A percentile compares a stretch with the other conserved stretches of the same genome.
phyloP scores from a whole-genome alignment of 2,888 invertebrate genomes.

The Galeopsomyia nigrocyanea region DNA sequence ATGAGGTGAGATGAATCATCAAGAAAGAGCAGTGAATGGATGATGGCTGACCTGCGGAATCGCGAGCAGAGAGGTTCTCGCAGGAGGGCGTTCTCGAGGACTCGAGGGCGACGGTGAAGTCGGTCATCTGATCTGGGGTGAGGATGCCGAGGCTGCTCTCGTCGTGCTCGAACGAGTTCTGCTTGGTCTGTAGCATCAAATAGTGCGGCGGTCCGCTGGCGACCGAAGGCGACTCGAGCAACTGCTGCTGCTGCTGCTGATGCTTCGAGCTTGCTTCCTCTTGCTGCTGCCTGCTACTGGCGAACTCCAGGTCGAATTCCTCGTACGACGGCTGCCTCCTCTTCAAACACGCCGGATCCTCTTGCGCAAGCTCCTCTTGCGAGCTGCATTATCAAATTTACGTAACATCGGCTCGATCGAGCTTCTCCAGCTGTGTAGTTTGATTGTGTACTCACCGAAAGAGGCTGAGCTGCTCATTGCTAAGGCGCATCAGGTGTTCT shows the following conservation, averaged over 20 bases:
- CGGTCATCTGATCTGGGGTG: conserved; percentile 89
- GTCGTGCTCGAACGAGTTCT: conserved; percentile 84
- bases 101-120: conserved; percentile 75
- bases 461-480: conserved; percentile 57
- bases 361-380: conserved; percentile 35
- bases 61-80: conserved; percentile 71
- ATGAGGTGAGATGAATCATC: no score
- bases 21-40: no score
- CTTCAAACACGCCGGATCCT: conserved; percentile 9
- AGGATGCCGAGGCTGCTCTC: conserved; percentile 89
- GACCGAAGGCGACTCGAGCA: conserved; percentile 68
- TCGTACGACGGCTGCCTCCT: conserved; percentile 50
- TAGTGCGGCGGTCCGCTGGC: conserved; percentile 56
- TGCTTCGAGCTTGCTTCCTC: conserved; percentile 41
- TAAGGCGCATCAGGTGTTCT: conserved; percentile 56
- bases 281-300: background rate
- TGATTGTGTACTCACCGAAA: conserved; percentile 52
- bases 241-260: conserved; percentile 54
- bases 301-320: conserved; percentile 19
- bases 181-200: conserved; percentile 72
- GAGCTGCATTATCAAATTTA: conserved; percentile 26
- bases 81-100: conserved; percentile 77
- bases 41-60: conserved; percentile 53
- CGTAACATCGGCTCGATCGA: no score
- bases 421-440: no score